Evolutionary conservation across 2,113 vertebrate species (phyloP).

Genomic region (Pachypanchax playfairii): DNA sequence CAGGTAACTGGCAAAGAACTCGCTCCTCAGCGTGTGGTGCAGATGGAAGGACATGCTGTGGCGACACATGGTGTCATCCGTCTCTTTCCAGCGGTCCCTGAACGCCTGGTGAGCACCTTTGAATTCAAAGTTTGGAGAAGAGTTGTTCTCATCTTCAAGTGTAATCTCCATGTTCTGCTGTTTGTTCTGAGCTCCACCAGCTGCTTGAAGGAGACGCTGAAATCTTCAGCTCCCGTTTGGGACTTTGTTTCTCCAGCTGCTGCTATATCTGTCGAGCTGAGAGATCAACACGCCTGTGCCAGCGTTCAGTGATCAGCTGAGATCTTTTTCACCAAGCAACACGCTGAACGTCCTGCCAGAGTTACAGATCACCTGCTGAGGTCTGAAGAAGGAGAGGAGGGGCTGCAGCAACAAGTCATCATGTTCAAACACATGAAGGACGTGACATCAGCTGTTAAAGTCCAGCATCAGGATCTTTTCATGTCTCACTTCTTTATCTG

Average conservation of each 20-base stretch:
- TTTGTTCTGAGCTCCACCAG: background rate
- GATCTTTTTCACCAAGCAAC: slow-evolving; percentile 59
- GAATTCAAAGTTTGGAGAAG: slow-evolving; percentile 71
- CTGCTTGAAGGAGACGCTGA: background rate
- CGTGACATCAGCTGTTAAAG: background rate
- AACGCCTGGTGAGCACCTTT: slow-evolving; percentile 89
- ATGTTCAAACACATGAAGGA: too few species aligned
- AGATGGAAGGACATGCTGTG: slow-evolving; percentile 95
- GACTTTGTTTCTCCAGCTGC: slow-evolving; percentile 59
- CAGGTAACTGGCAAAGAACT: slow-evolving; percentile 97
- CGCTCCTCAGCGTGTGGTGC: slow-evolving; percentile 86
- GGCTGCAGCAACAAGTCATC: too few species aligned
- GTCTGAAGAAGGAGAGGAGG: background rate
- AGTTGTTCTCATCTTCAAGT: background rate
- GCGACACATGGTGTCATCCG: slow-evolving; percentile 87
- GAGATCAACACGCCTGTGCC: slow-evolving; percentile 64
- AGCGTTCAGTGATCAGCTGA: slow-evolving; percentile 67
- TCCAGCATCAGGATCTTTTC: background rate
- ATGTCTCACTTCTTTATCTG: too few species aligned
- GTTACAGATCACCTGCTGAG: slow-evolving; percentile 73
- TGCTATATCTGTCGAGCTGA: slow-evolving; percentile 77
- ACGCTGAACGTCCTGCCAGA: slow-evolving; percentile 68
- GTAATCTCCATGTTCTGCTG: slow-evolving; percentile 56
- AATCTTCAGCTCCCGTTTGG: slow-evolving; percentile 13
- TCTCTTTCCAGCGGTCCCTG: slow-evolving; percentile 87